These are phyloP conservation scores for Orthonychiurus folsomi DNA, from an alignment of 2,888 invertebrate genomes.

Conservation along the genomic window DNA sequence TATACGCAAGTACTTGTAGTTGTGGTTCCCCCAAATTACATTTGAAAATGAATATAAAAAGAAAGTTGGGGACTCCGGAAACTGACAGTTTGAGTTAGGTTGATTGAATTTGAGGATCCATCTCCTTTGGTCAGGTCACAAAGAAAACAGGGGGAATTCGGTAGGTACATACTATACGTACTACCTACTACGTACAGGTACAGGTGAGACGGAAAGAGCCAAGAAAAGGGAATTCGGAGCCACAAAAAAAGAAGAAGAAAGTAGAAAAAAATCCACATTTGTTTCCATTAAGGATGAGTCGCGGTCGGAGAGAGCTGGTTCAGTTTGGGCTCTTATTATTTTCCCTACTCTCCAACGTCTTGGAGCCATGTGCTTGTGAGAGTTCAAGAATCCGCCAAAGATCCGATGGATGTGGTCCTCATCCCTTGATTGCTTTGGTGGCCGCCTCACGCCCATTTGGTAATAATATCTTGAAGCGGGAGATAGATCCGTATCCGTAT, in stretches of 20 bases:
- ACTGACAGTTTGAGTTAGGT: neutral
- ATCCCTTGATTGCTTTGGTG: slow-evolving; percentile 40
- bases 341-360: too few species aligned
- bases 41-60: neutral
- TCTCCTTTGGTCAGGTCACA: neutral
- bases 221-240: neutral
- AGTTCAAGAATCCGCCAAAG: slow-evolving; percentile 19
- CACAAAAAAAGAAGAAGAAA: neutral
- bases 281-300: slow-evolving; percentile 28
- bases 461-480: slow-evolving; percentile 28
- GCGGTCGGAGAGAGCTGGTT: neutral
- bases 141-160: neutral
- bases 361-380: neutral
- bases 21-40: too few species aligned
- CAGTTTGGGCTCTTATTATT: neutral
- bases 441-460: slow-evolving; percentile 37
- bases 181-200: too few species aligned
- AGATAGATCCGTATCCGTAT: too few species aligned
- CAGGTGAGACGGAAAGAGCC: too few species aligned
- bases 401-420: slow-evolving; percentile 40
- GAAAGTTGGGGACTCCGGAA: neutral
- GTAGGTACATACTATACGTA: too few species aligned
- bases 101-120: neutral
- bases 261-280: slow-evolving; percentile 19
- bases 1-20: too few species aligned